These are phyloP conservation scores for Sinhomidia bicolor DNA, from an alignment of 2,888 invertebrate species.

Conservation along the genomic window DNA sequence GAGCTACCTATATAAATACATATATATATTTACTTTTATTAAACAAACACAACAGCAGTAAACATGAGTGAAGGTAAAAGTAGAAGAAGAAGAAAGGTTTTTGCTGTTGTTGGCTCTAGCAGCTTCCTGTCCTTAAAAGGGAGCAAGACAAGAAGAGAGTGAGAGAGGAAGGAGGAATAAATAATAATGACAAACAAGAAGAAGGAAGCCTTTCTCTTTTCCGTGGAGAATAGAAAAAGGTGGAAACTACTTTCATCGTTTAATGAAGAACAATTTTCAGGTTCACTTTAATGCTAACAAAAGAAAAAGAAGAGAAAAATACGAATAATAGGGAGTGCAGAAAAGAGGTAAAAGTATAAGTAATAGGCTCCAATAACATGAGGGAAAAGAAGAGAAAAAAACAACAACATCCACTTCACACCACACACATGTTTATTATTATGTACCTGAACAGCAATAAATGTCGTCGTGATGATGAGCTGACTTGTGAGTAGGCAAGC, in stretches of 20 bases:
- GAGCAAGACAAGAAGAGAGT: background rate
- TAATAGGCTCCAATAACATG: background rate
- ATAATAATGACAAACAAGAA: slow-evolving; percentile 64
- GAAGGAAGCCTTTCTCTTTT: slow-evolving; percentile 52
- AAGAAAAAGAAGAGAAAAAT: slow-evolving; percentile 3
- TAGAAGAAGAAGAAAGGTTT: too few species aligned
- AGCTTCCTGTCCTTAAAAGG: background rate
- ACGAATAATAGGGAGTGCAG: background rate
- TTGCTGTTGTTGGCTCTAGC: slow-evolving; percentile 33
- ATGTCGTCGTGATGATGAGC: background rate
- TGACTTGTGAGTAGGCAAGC: background rate
- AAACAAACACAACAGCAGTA: slow-evolving; percentile 5
- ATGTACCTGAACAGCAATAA: background rate
- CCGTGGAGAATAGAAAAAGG: slow-evolving; percentile 40
- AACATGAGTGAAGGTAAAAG: background rate
- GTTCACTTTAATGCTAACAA: slow-evolving; percentile 46
- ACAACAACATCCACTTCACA: background rate
- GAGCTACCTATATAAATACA: too few species aligned
- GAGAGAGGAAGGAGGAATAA: slow-evolving; percentile 34
- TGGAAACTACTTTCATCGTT: slow-evolving; percentile 67
- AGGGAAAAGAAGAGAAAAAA: background rate
- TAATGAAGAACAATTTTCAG: slow-evolving; percentile 70
- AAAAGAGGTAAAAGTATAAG: background rate
- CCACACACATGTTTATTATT: background rate
- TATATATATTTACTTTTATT: background rate